Conservation (phyloP, 2,888 invertebrate genomes). For the Acleris sparsana region DNA sequence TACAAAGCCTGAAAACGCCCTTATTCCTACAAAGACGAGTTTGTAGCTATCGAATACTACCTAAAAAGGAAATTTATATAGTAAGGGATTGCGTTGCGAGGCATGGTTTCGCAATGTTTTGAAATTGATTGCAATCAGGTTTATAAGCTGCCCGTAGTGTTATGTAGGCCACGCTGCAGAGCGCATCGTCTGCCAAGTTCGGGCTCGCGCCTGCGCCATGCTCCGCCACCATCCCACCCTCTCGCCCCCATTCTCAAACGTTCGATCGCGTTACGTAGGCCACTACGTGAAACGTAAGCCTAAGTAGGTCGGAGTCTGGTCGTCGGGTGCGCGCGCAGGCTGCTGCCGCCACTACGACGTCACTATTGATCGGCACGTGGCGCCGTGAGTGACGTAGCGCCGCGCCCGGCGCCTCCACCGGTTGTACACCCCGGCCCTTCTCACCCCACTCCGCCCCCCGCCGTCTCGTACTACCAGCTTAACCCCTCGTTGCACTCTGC, state of each 20-base stretch:
- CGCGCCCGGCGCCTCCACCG: too few species aligned
- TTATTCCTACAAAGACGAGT: too few species aligned
- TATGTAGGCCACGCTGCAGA: conserved; percentile 58
- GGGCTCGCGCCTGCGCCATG: conserved; percentile 54
- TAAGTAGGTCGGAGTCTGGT: conserved; percentile 74
- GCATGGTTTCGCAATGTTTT: conserved; percentile 38
- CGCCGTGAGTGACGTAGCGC: conserved; percentile 80
- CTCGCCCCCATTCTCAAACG: conserved; percentile 50
- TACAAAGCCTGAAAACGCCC: too few species aligned
- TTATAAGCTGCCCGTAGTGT: conserved; percentile 41
- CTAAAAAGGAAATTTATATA: too few species aligned
- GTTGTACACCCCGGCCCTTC: conserved; percentile 61
- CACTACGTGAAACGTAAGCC: conserved; percentile 78
- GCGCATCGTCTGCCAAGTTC: conserved; percentile 52
- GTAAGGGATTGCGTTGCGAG: too few species aligned
- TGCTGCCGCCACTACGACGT: conserved; percentile 64
- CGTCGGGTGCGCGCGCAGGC: conserved; percentile 69
- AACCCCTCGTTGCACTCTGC: conserved; percentile 54
- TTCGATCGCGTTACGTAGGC: conserved; percentile 78
- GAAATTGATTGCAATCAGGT: conserved; percentile 46
- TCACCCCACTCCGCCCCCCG: conserved; percentile 39
- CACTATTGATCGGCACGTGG: conserved; percentile 83
- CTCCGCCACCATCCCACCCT: conserved; percentile 43
- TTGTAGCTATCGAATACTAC: too few species aligned
- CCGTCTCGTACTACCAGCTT: conserved; percentile 38